These are phyloP conservation scores for Muscicapa adusta DNA, from an alignment of 2,113 vertebrate species.

Conservation along the genomic window DNA sequence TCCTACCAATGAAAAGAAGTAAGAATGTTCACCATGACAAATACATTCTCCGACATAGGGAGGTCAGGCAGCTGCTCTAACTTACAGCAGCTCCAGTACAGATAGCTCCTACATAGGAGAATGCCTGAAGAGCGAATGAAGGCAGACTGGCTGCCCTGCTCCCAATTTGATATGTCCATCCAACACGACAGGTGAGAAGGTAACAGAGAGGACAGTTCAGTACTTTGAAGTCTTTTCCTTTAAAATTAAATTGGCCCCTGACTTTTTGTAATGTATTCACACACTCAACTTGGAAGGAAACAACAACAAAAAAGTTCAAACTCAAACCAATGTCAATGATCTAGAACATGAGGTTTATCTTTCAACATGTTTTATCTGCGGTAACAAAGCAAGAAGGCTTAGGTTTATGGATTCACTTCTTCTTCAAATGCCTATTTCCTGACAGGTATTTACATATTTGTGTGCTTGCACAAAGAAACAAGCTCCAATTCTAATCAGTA, in stretches of 20 bases:
- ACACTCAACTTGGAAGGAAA: background rate
- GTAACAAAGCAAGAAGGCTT: background rate
- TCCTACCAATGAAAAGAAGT: background rate
- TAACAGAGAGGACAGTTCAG: background rate
- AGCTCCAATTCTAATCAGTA: background rate
- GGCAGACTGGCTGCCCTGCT: background rate
- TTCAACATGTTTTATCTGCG: background rate
- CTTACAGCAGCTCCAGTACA: background rate
- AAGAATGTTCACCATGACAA: background rate
- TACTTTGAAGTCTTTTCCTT: background rate
- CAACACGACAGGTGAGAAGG: rapidly evolving
- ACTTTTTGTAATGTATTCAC: background rate
- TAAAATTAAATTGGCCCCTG: background rate
- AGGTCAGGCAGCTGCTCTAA: background rate
- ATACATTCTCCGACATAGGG: rapidly evolving
- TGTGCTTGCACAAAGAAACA: background rate
- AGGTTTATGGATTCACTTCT: background rate
- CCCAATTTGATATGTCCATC: rapidly evolving
- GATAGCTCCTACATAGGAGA: rapidly evolving
- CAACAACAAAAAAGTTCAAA: background rate
- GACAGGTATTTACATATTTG: background rate
- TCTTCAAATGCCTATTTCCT: background rate
- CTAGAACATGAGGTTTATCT: background rate
- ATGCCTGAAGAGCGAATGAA: rapidly evolving
- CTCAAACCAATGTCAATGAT: background rate